These are phyloP conservation scores for Polymixis lichenea DNA, from an alignment of 2,888 invertebrate genomes.

Conservation along the genomic window DNA sequence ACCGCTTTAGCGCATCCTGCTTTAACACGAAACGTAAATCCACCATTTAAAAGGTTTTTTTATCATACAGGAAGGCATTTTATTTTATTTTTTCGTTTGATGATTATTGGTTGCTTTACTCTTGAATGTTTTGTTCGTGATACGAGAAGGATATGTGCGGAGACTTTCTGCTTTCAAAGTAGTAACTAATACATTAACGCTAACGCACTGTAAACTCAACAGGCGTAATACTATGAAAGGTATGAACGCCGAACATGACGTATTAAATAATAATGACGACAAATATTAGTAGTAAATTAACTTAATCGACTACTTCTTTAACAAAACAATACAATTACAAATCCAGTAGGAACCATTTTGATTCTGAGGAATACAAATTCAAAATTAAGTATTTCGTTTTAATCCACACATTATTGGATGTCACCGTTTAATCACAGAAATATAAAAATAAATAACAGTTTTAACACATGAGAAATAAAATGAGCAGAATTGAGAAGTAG, in stretches of 20 bases:
- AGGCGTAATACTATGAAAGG: slow-evolving; percentile 2
- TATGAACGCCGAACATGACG: not conserved
- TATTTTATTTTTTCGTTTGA: not conserved
- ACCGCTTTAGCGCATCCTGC: too few species aligned
- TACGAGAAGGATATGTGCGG: not conserved
- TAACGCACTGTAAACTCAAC: not conserved
- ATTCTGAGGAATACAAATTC: not conserved
- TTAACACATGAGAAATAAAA: not conserved
- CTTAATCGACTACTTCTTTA: not conserved
- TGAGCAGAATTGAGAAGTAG: not conserved
- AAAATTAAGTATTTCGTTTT: not conserved
- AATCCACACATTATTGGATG: slow-evolving; percentile 4
- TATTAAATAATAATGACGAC: not conserved
- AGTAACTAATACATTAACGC: slow-evolving; percentile 3
- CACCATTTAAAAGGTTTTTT: too few species aligned
- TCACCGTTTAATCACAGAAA: slow-evolving; percentile 7
- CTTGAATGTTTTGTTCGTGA: not conserved
- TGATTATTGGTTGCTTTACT: not conserved
- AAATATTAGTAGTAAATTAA: slow-evolving; percentile 1
- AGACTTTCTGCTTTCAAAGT: slow-evolving; percentile 1
- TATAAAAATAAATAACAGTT: not conserved
- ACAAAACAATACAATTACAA: slow-evolving; percentile 2
- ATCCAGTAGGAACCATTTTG: not conserved
- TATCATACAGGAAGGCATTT: not conserved
- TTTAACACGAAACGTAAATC: not conserved